A percentile compares a stretch with the other conserved stretches of the same genome.
These are phyloP conservation scores for Pachycephus smyrnensis DNA, from an alignment of 2,888 invertebrate genomes.

Conservation along the genomic window DNA sequence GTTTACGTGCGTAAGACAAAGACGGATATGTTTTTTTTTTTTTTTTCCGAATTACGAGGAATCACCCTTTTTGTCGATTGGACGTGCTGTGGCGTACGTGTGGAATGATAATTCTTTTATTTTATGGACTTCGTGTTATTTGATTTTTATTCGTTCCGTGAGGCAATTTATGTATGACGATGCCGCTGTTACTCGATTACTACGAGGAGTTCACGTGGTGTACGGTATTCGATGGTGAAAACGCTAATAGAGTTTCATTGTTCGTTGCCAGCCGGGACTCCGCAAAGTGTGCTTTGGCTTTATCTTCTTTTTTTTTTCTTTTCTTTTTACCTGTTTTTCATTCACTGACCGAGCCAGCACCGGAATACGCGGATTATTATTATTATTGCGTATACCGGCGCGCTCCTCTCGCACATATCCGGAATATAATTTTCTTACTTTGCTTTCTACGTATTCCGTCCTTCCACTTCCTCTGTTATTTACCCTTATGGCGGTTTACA, in stretches of 20 bases:
- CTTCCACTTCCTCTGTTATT: neutral
- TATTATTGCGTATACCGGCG: neutral
- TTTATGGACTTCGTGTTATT: neutral
- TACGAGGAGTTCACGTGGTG: too few species aligned
- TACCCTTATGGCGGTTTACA: neutral
- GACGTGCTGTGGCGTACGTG: neutral
- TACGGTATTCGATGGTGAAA: too few species aligned
- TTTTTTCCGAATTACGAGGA: too few species aligned
- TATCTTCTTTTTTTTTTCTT: constrained; percentile 11
- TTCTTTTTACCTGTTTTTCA: constrained; percentile 6
- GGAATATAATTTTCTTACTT: neutral
- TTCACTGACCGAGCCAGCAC: constrained; percentile 9
- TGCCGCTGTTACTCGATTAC: neutral
- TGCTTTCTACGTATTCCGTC: neutral
- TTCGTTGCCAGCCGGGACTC: too few species aligned
- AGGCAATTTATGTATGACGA: neutral
- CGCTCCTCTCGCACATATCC: neutral
- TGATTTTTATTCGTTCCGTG: neutral
- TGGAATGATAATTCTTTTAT: neutral
- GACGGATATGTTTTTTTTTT: too few species aligned
- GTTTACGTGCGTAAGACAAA: neutral
- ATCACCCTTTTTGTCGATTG: too few species aligned
- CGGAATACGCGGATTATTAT: constrained; percentile 9
- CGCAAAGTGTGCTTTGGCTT: neutral
- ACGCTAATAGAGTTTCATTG: too few species aligned